These are phyloP conservation scores for Drosophila sordidapex DNA, from an alignment of 2,888 invertebrate genomes.

Conservation along the genomic window DNA sequence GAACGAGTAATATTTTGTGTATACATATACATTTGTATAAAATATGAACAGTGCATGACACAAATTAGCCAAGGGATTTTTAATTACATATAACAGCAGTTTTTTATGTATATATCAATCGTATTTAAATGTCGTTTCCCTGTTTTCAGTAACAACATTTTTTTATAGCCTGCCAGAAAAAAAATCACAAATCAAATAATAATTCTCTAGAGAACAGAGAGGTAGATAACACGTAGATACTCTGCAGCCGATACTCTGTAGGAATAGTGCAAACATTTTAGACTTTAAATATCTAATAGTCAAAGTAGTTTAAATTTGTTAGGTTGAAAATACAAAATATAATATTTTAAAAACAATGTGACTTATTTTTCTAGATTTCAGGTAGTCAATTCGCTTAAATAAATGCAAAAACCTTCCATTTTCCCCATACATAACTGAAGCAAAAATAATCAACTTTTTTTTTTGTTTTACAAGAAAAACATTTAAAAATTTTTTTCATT, in stretches of 20 bases:
- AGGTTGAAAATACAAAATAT: rapidly evolving
- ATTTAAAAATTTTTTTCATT: neutral
- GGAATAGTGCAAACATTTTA: neutral
- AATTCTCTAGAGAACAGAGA: neutral
- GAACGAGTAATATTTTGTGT: neutral
- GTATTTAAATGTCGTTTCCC: neutral
- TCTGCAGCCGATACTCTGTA: neutral
- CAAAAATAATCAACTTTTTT: neutral
- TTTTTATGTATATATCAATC: neutral
- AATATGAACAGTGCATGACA: conserved; percentile 16
- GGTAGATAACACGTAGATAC: neutral
- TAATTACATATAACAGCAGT: conserved; percentile 4
- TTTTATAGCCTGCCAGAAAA: conserved; percentile 1
- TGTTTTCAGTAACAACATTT: neutral
- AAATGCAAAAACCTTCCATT: neutral
- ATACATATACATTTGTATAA: neutral
- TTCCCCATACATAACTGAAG: neutral
- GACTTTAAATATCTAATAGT: neutral
- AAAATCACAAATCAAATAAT: neutral
- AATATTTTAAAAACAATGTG: neutral
- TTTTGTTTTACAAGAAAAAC: neutral
- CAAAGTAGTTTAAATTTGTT: neutral
- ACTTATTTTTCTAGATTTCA: neutral
- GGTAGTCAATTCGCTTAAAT: neutral
- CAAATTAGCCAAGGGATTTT: conserved; percentile 31